phyloP scores from a whole-genome alignment of 1,140 invertebrate genomes.

The Harlomillsia oculata region DNA sequence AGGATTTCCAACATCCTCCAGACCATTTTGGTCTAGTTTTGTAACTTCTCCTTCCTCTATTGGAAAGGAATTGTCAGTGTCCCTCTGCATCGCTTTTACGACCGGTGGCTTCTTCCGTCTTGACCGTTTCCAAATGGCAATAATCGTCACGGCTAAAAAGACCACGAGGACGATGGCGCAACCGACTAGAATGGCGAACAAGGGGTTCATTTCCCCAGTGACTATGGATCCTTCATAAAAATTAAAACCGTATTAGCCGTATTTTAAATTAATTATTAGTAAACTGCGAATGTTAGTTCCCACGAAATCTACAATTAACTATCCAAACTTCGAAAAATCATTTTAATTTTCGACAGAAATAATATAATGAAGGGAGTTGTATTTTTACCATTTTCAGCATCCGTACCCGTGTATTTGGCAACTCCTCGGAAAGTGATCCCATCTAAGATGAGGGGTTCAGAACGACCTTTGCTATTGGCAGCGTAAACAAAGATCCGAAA shows the following conservation, averaged over 20 bases:
- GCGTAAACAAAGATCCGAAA: conserved; percentile 59
- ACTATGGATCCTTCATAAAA: conserved; percentile 20
- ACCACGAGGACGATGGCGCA: conserved; percentile 31
- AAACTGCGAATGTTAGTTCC: too few species aligned
- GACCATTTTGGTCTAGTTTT: conserved; percentile 33
- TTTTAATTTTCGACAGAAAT: too few species aligned
- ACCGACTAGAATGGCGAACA: conserved; percentile 35
- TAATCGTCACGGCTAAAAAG: conserved; percentile 29
- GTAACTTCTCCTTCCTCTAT: conserved; percentile 22
- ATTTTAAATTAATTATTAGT: too few species aligned
- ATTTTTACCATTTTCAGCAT: too few species aligned
- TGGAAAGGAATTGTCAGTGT: conserved; percentile 31
- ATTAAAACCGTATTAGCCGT: too few species aligned
- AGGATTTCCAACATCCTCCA: conserved; percentile 46
- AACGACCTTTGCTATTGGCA: conserved; percentile 58
- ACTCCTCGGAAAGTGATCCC: conserved; percentile 34
- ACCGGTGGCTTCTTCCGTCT: conserved; percentile 34
- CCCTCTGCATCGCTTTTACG: conserved; percentile 20
- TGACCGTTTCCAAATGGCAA: conserved; percentile 35
- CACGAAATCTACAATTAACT: too few species aligned
- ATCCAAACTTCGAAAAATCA: too few species aligned
- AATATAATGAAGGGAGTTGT: too few species aligned
- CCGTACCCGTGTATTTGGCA: conserved; percentile 31
- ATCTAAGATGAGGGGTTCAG: conserved; percentile 43
- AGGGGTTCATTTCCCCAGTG: conserved; percentile 26